Evolutionary conservation across 2,888 invertebrate genomes (phyloP), one percentile per base, ranked within the genome.

Genomic region (Adelognathus sp.): DNA sequence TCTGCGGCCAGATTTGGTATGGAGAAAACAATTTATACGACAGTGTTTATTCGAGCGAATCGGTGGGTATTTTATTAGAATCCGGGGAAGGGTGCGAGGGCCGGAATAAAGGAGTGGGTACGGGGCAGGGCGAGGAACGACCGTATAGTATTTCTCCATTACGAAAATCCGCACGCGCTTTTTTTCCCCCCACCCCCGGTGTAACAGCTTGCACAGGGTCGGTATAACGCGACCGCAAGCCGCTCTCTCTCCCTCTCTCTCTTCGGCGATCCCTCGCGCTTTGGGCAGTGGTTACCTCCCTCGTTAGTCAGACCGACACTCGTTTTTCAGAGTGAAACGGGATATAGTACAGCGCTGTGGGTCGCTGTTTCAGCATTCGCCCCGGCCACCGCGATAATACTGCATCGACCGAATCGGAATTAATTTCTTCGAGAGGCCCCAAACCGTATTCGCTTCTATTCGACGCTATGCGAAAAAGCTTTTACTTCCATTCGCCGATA

Each of bases 381-480:
- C 44, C 54, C 41, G 54, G 66, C 67, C 52, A 33, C 71, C 64
- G 76, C 80, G 84, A 85, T 87, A 86, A 70, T 78, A 60, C 46
- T 63, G 36, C 67, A 61, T 83, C 71, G 80, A 82, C 86, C 85
- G n/a, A n/a, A 86, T 86, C 81, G 82, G 85, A 88, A 88, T 89
- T 88, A 88, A 90, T 88, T 88, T 86, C 82, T 85, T 86, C 84
- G 82, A 82, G 81, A 80, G n/a, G n/a, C n/a, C n/a, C 73, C 61
- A 79, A 74, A 81, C 80, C 11, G n/a, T 9, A 81, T 87, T 85
- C 81, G 81, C 85, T 89, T 86, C 85, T 84, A 87, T 84, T 82
- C 78, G 46, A 29, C 50, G 50, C 11, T 24, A 50, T n/a, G 4
- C 11, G 1, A n/a, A n/a, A 50, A 50, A 24, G 50, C 50, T 50